Percentiles rank a stretch among this genome's conserved stretches.
phyloP scores from a whole-genome alignment of 2,797 vertebrate genomes.

The Pseudochaenichthys georgianus region DNA sequence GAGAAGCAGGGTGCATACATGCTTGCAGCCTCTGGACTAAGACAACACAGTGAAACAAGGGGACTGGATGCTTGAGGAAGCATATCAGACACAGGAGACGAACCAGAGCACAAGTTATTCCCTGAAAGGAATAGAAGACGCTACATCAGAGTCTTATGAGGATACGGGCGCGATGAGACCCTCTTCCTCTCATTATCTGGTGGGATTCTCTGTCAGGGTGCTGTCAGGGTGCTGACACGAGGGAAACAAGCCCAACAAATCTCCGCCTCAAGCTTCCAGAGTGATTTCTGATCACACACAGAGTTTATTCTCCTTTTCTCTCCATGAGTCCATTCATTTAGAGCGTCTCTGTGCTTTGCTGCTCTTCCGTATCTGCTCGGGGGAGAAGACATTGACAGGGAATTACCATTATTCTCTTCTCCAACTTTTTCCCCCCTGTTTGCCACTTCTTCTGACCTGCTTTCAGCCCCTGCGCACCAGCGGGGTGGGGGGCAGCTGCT shows the following conservation, averaged over 20 bases:
- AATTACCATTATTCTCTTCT: constrained; percentile 39
- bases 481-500: constrained; percentile 32
- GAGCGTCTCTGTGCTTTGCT: constrained; percentile 27
- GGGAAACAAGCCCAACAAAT: constrained; percentile 57
- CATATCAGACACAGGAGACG: constrained; percentile 43
- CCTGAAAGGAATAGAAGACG: constrained; percentile 33
- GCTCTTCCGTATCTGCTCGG: constrained; percentile 39
- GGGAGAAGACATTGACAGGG: constrained; percentile 43
- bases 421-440: constrained; percentile 66
- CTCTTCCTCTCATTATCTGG: constrained; percentile 46
- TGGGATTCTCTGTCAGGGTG: constrained; percentile 51
- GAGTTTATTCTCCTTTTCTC: constrained; percentile 19
- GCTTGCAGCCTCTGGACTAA: constrained; percentile 54
- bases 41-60: constrained; percentile 42
- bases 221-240: constrained; percentile 52
- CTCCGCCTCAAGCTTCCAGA: constrained; percentile 47
- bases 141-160: constrained; percentile 32
- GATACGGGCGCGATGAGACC: constrained; percentile 42
- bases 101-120: constrained; percentile 51
- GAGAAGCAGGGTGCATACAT: constrained; percentile 53
- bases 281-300: constrained; percentile 53
- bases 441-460: constrained; percentile 53
- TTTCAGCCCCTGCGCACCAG: constrained; percentile 33
- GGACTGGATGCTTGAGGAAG: constrained; percentile 64
- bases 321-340: constrained; percentile 33